Conservation (phyloP, 53 echinoderm and acorn worm species). For the Patiria pectinifera region DNA sequence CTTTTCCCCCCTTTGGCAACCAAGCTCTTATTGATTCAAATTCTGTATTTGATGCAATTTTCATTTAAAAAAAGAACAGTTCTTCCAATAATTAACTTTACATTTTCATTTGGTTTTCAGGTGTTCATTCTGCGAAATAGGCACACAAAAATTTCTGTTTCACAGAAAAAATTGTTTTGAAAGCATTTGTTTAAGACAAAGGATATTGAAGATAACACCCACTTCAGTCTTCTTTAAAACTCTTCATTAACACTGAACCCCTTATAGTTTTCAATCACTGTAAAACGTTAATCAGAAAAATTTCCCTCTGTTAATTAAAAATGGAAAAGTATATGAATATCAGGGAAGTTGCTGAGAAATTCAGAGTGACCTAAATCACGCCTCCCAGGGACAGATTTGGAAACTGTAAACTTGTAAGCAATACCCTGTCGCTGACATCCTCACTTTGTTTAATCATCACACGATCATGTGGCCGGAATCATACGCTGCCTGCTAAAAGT, state of each 20-base stretch:
- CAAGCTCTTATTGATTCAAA: background rate
- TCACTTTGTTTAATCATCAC: slow-evolving; percentile 49
- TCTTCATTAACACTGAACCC: background rate
- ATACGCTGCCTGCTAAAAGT: background rate
- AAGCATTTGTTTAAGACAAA: background rate
- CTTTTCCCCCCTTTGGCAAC: background rate
- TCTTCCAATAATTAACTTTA: background rate
- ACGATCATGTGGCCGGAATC: slow-evolving; percentile 11
- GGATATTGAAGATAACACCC: background rate
- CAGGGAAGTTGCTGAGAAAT: background rate
- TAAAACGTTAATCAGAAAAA: too few relatives aligned
- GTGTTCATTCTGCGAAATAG: too few relatives aligned
- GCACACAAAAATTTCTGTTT: too few relatives aligned
- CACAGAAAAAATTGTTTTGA: background rate
- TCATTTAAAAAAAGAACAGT: background rate
- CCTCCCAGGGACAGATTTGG: slow-evolving; percentile 29
- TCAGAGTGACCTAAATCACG: slow-evolving; percentile 30
- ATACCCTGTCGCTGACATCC: slow-evolving; percentile 30
- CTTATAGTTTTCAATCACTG: too few relatives aligned
- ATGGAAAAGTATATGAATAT: background rate
- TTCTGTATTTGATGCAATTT: background rate
- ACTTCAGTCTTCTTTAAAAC: background rate
- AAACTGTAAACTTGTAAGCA: slow-evolving; percentile 34
- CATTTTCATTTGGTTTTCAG: background rate
- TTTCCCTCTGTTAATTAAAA: too few relatives aligned